A percentile compares a stretch with the other conserved stretches of the same genome.
Evolutionary conservation across 2,888 invertebrate species (phyloP).

Genomic region (Aphidius colemani): DNA sequence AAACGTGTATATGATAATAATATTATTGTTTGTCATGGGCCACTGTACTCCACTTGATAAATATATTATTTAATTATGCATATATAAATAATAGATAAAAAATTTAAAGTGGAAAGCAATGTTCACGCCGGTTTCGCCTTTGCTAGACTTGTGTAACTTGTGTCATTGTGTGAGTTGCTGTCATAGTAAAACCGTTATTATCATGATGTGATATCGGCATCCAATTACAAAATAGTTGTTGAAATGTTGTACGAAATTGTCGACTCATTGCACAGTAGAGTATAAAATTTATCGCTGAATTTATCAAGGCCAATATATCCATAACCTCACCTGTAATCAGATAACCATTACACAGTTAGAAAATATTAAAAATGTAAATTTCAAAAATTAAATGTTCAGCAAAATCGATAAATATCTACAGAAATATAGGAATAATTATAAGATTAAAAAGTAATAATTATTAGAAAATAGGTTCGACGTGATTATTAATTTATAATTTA

Average conservation of each 20-base stretch:
- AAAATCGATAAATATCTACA: too few species aligned
- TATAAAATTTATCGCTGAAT: conserved; percentile 92
- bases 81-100: neutral
- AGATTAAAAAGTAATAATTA: too few species aligned
- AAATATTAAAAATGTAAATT: too few species aligned
- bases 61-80: conserved; percentile 2
- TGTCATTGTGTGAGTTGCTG: conserved; percentile 54
- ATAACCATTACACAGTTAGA: neutral
- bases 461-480: too few species aligned
- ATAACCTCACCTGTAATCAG: conserved; percentile 69
- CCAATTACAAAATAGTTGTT: conserved; percentile 67
- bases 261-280: conserved; percentile 93
- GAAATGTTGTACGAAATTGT: conserved; percentile 84
- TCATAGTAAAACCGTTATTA: conserved; percentile 52
- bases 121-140: conserved; percentile 39
- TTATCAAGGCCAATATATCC: conserved; percentile 87
- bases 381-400: too few species aligned
- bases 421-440: too few species aligned
- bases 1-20: too few species aligned
- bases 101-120: conserved; percentile 40
- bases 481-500: too few species aligned
- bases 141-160: conserved; percentile 58
- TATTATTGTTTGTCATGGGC: conserved; percentile 16
- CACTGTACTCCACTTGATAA: conserved; percentile 6
- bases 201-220: conserved; percentile 48